Percentiles rank a stretch among this genome's conserved stretches.
Conservation (phyloP, 2,888 invertebrate genomes). For the Trachelus stipa region DNA sequence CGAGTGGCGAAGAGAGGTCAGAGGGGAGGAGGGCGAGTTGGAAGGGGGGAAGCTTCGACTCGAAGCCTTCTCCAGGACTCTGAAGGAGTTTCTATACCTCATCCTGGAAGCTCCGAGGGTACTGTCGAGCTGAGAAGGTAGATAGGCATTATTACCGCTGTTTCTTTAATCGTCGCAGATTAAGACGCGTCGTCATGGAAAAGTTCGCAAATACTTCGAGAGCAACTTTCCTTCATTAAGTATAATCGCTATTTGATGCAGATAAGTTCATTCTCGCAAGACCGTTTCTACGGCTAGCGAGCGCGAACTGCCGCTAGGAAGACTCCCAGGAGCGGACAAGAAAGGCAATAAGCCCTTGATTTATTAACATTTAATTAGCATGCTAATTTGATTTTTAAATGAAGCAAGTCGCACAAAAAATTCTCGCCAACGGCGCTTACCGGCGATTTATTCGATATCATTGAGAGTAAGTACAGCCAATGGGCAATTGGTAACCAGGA, state of each 20-base stretch:
- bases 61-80: conserved; percentile 43
- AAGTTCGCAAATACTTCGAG: conserved; percentile 46
- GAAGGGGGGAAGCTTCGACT: conserved; percentile 21
- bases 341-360: conserved; percentile 46
- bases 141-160: conserved; percentile 34
- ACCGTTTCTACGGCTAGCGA: conserved; percentile 38
- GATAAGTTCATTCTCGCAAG: conserved; percentile 55
- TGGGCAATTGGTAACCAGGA: not conserved
- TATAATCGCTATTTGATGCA: conserved; percentile 59
- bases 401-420: conserved; percentile 1
- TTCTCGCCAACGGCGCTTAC: not conserved
- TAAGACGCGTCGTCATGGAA: conserved; percentile 47
- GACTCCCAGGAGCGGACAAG: conserved; percentile 31
- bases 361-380: conserved; percentile 55
- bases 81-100: not conserved
- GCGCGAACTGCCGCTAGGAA: conserved; percentile 27
- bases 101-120: not conserved
- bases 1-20: not conserved
- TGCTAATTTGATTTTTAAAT: conserved; percentile 47
- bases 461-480: not conserved
- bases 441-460: not conserved
- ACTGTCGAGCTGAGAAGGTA: not conserved
- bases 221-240: conserved; percentile 52
- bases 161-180: conserved; percentile 49
- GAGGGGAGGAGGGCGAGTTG: not conserved